Conservation (phyloP, 2,888 invertebrate genomes). For the Netelia virgata region DNA sequence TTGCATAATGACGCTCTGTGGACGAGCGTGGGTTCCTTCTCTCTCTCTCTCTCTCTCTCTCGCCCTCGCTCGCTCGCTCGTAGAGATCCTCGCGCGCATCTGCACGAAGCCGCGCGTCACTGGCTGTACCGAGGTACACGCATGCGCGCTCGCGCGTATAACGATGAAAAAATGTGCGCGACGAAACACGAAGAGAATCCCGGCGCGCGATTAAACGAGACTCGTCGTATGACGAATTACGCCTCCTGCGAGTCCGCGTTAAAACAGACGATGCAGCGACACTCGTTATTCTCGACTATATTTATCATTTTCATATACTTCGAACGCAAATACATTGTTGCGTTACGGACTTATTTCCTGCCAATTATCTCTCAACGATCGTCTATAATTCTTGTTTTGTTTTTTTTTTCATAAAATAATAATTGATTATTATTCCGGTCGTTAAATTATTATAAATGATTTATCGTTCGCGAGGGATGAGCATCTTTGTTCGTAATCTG, state of each 20-base stretch:
- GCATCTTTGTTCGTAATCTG: conserved; percentile 27
- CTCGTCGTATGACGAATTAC: not conserved
- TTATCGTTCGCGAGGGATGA: conserved; percentile 7
- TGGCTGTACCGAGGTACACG: too few relatives aligned
- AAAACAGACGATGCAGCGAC: not conserved
- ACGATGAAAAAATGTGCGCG: too few relatives aligned
- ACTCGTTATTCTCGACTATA: not conserved
- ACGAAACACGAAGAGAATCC: not conserved
- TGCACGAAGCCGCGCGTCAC: too few relatives aligned
- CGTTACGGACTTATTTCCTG: not conserved
- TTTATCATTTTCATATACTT: not conserved
- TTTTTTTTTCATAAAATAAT: not conserved
- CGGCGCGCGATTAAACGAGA: not conserved
- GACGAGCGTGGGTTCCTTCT: conserved; percentile 47
- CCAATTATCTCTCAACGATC: not conserved
- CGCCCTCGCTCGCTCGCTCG: not conserved
- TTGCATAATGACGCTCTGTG: conserved; percentile 75
- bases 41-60: too few relatives aligned
- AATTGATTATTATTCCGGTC: conserved; percentile 10
- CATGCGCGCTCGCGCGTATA: too few relatives aligned
- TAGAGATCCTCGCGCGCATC: conserved; percentile 16
- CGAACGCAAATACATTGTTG: too few relatives aligned
- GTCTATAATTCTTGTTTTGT: not conserved
- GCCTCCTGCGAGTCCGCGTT: not conserved
- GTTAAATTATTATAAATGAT: conserved; percentile 38